phyloP scores from a whole-genome alignment of 2,888 invertebrate genomes.

The Pseudococcus longispinus region DNA sequence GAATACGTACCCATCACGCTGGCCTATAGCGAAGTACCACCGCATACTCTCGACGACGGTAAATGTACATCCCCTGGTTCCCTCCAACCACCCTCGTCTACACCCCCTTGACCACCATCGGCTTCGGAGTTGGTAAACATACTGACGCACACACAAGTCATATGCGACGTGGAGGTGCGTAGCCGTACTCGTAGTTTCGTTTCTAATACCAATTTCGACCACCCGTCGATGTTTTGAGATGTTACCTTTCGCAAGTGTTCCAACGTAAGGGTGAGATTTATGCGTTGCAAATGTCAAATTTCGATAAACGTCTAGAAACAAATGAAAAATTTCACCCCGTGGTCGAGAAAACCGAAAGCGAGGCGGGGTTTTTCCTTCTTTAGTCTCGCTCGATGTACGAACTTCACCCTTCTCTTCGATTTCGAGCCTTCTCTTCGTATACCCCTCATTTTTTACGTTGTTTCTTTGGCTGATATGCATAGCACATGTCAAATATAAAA shows the following conservation, averaged over 20 bases:
- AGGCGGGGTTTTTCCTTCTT: background rate
- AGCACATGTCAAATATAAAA: background rate
- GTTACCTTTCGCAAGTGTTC: background rate
- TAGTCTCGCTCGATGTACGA: background rate
- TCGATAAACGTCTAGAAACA: conserved; percentile 9
- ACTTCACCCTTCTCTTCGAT: background rate
- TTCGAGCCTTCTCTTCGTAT: background rate
- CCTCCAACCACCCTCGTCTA: background rate
- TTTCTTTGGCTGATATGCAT: background rate
- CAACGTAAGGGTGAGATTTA: conserved; percentile 22
- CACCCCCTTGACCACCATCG: background rate
- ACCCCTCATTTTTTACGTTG: background rate
- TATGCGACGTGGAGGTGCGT: background rate
- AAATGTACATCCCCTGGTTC: no score
- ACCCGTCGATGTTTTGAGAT: conserved; percentile 47
- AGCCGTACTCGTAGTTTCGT: background rate
- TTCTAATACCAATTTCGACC: conserved; percentile 38
- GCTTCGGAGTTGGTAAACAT: conserved; percentile 1
- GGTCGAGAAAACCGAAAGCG: background rate
- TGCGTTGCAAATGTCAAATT: conserved; percentile 28
- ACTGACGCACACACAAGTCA: conserved; percentile 8
- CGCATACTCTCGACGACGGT: background rate
- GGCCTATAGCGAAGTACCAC: background rate
- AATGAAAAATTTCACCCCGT: background rate
- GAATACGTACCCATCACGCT: conserved; percentile 35